Conservation (phyloP, 2,888 invertebrate species). For the Argyra leucocephala region DNA sequence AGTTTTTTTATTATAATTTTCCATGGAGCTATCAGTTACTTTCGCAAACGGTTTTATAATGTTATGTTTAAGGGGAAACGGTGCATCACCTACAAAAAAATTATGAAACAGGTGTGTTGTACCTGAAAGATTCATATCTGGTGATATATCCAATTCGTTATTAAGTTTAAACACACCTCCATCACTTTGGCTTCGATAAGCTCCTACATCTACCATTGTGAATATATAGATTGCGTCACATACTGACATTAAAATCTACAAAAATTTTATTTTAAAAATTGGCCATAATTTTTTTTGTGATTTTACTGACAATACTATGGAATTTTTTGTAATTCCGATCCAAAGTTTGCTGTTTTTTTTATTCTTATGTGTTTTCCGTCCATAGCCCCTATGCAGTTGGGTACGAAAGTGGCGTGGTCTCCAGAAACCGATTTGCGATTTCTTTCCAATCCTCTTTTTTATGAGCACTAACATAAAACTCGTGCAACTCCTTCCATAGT, state of each 20-base stretch:
- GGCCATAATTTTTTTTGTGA: not conserved
- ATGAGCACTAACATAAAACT: slow-evolving; percentile 9
- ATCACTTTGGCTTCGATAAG: too few relatives aligned
- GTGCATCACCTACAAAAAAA: too few relatives aligned
- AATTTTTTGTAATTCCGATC: not conserved
- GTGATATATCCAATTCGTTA: too few relatives aligned
- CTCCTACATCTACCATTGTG: too few relatives aligned
- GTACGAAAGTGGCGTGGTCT: slow-evolving; percentile 8
- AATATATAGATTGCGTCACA: too few relatives aligned
- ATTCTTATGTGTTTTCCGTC: not conserved
- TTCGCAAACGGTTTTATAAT: too few relatives aligned
- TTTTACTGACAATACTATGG: slow-evolving; percentile 1
- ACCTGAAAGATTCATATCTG: too few relatives aligned
- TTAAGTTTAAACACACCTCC: too few relatives aligned
- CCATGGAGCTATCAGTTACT: not conserved
- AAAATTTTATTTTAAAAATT: too few relatives aligned
- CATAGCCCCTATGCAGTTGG: slow-evolving; percentile 2
- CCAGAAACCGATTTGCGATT: not conserved
- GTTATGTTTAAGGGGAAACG: too few relatives aligned
- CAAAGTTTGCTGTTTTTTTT: slow-evolving; percentile 8
- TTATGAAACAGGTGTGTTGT: too few relatives aligned
- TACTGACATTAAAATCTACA: too few relatives aligned
- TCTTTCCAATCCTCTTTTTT: not conserved
- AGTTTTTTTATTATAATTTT: slow-evolving; percentile 8
- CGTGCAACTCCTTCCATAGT: slow-evolving; percentile 10